Evolutionary conservation across 2,797 vertebrate species (phyloP), one percentile per base, ranked within the genome.

Genomic region (Acanthis flammea): DNA sequence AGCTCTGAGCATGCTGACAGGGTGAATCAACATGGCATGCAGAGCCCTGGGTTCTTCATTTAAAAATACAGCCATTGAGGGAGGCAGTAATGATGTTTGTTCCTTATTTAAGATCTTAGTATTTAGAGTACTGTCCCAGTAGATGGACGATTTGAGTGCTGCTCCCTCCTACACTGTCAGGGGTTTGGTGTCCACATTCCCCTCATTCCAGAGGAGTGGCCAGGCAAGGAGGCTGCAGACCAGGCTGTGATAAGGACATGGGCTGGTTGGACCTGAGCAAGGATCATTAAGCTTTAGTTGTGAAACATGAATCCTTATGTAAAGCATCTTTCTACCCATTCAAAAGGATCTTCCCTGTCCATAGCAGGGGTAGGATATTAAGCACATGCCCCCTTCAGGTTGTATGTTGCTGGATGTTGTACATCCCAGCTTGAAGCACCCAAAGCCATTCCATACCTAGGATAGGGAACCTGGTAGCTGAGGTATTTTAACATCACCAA

Each of bases 21-120:
- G 76, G 37, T 81, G 93, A 91, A 91, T 94, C 86, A 91, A 77
- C 27, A 10, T 45, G 88, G 90, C 83, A 70, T 67, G 61, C 66
- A 55, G 86, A 94, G 83, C 70, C 70, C 15, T 51, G 62, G 16
- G 62, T 66, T 33, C 79, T 72, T 81, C 35, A 35, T 93, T 94
- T 94, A 90, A 90, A 95, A 92, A 95, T 78, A 94, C 44, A 88
- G 88, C 62, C 86, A 24, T 12, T 1, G 15, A 78, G 86, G 62
- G 63, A 81, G 58, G 80, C 1, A 1, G 30, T 83, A 86, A 80
- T 86, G 66, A 90, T 88, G 66, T 62, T 86, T 92, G 70, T 91
- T 89, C 84, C 47, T 45, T 96, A 79, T 74, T 93, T 96, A 86
- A 92, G 76, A 44, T 61, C 45, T 60, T 67, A 0, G 0, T 55